A percentile compares a stretch with the other conserved stretches of the same genome.
Conservation (phyloP, 2,888 invertebrate genomes). For the Tetragonisca angustula region DNA sequence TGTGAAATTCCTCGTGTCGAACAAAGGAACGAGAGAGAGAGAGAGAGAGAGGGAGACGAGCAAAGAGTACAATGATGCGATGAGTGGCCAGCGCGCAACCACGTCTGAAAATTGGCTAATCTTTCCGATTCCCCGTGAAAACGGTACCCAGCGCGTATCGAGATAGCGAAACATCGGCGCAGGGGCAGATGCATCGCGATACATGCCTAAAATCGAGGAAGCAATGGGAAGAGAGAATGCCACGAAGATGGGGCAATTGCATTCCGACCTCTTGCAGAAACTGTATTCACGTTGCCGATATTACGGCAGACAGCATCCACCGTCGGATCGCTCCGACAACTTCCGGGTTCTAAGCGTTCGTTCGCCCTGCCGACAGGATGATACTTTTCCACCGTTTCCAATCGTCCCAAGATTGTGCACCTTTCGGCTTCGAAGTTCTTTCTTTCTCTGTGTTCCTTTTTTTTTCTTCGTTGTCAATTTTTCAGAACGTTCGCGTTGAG, state of each 20-base stretch:
- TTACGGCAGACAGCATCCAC: conserved; percentile 36
- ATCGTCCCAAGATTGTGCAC: background rate
- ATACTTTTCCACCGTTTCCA: background rate
- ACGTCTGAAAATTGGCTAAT: conserved; percentile 28
- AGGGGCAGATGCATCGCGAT: background rate
- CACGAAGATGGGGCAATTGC: conserved; percentile 30
- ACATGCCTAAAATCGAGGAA: conserved; percentile 24
- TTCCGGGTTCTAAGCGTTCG: conserved; percentile 51
- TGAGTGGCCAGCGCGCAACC: background rate
- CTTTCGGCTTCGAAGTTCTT: background rate
- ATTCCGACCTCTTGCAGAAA: conserved; percentile 47
- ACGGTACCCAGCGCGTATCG: conserved; percentile 9
- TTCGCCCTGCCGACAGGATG: background rate
- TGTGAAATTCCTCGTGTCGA: conserved; percentile 41
- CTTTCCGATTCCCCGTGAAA: conserved; percentile 15
- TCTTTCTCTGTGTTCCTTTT: too few species aligned
- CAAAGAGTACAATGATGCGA: background rate
- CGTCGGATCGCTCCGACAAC: conserved; percentile 11
- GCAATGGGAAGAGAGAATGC: conserved; percentile 16
- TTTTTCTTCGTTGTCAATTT: too few species aligned
- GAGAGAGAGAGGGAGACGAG: background rate
- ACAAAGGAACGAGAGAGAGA: conserved; percentile 9
- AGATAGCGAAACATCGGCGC: conserved; percentile 4
- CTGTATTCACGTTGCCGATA: conserved; percentile 55
- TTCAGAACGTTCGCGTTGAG: too few species aligned